These are phyloP conservation scores for Cheirogaleus medius DNA, from an alignment of 2,113 vertebrate species.

Conservation along the genomic window DNA sequence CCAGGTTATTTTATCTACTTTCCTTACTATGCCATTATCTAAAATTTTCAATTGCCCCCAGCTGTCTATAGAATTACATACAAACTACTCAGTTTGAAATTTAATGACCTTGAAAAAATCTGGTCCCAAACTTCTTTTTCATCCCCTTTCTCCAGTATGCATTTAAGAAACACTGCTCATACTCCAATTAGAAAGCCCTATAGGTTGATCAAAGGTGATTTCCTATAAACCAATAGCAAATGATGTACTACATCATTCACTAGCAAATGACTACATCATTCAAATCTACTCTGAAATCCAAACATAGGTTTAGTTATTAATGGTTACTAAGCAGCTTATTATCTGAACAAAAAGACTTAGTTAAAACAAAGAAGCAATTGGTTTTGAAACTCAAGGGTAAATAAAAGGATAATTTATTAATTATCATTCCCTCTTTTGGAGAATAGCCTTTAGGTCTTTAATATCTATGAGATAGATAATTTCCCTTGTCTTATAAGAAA, in stretches of 20 bases:
- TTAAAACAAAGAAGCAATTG: not conserved
- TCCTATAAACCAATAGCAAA: not conserved
- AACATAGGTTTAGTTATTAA: not conserved
- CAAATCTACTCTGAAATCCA: not conserved
- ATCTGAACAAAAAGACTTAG: not conserved
- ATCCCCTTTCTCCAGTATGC: not conserved
- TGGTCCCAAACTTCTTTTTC: not conserved
- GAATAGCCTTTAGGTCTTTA: not conserved
- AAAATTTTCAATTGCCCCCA: not conserved
- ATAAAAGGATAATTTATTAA: slow-evolving; percentile 19
- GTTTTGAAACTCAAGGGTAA: slow-evolving; percentile 35
- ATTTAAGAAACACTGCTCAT: not conserved
- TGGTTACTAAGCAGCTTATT: not conserved
- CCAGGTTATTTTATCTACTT: not conserved
- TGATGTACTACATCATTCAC: not conserved
- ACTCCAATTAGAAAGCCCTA: not conserved
- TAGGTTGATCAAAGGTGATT: slow-evolving; percentile 4
- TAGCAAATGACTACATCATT: not conserved
- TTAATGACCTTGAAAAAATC: not conserved
- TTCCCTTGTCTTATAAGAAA: not conserved
- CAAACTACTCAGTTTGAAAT: not conserved
- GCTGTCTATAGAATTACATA: not conserved
- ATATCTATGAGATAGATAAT: not conserved
- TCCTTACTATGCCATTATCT: not conserved
- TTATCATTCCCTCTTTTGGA: not conserved